Base-by-base conservation (phyloP, 1,140 invertebrate species). In the Camponotus pennsylvanicus region DNA sequence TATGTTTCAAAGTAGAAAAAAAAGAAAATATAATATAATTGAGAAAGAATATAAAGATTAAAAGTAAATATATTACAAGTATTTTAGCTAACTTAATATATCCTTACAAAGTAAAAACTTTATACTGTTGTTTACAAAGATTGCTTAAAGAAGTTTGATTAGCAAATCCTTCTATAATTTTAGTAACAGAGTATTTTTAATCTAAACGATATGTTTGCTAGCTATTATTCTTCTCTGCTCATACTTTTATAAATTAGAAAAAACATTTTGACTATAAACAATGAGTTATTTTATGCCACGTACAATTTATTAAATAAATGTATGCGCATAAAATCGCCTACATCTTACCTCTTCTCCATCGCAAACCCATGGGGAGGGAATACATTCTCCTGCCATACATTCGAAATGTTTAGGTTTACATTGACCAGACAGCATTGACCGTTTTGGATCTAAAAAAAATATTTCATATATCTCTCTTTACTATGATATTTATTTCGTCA, bases 301-400 rank as follows among this genome's bases (percentile, higher is more conserved):
- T 3, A 69, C 18, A 42, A 27, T 34, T 75, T 13, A 9, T 73
- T 37, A 9, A 18, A 42, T 27, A 6, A n/a, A 37, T 32, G 11
- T 34, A 1, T 70, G 5, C n/a, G 18, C 11, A 13, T 37, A n/a
- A 34, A 34, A 13, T 37, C 4, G 34, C 21, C 0, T 37, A 9
- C 59, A 34, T 55, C 88, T 93, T 92, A 95, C 95, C 90, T 95
- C 93, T 76, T 96, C 93, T n/a, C 95, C 96, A 86, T 96, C 96
- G 88, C 96, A 96, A 37, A 96, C 94, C 96, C 95, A 96, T 21
- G 93, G 93, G 3, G 93, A 92, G 15, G 95, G 95, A 42, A 96
- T 96, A 83, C 96, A 96, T 76, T 96, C 95, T 37, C 94, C 95
- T 13, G 95, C 93, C 6, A 92, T 85, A 88, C 96, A 96, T 88